Evolutionary conservation across 2,888 invertebrate species (phyloP).

Genomic region (Congeria kusceri): DNA sequence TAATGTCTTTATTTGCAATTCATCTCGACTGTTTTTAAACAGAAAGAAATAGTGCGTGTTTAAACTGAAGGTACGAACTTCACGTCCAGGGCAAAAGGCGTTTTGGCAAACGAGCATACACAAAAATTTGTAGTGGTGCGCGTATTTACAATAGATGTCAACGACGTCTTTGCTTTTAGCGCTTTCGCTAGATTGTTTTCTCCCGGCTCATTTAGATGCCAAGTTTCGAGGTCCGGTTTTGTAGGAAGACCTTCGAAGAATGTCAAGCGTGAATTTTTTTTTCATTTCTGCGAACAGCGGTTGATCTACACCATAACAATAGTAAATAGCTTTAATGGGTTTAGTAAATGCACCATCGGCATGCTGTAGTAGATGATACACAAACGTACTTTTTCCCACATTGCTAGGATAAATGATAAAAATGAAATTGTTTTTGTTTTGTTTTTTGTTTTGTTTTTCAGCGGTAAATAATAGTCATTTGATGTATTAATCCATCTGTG

Average conservation of each 20-base stretch:
- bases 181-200: conserved; percentile 37
- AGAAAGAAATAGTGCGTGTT: conserved; percentile 52
- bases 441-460: no score
- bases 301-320: neutral
- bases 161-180: conserved; percentile 35
- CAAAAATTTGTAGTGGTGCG: conserved; percentile 47
- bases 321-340: neutral
- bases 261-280: conserved; percentile 20
- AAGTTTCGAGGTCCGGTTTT: conserved; percentile 29
- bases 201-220: conserved; percentile 24
- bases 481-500: no score
- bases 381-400: neutral
- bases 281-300: conserved; percentile 23
- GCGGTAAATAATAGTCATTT: no score
- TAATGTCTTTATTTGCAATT: conserved; percentile 43
- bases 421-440: no score
- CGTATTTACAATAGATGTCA: conserved; percentile 9
- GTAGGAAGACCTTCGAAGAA: conserved; percentile 49
- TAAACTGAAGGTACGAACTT: conserved; percentile 49
- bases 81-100: conserved; percentile 23
- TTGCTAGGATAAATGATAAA: neutral
- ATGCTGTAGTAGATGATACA: neutral
- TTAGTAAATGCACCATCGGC: neutral
- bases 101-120: conserved; percentile 47
- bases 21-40: conserved; percentile 48